Conservation (phyloP, 2,113 vertebrate genomes). For the Alouatta palliata region DNA sequence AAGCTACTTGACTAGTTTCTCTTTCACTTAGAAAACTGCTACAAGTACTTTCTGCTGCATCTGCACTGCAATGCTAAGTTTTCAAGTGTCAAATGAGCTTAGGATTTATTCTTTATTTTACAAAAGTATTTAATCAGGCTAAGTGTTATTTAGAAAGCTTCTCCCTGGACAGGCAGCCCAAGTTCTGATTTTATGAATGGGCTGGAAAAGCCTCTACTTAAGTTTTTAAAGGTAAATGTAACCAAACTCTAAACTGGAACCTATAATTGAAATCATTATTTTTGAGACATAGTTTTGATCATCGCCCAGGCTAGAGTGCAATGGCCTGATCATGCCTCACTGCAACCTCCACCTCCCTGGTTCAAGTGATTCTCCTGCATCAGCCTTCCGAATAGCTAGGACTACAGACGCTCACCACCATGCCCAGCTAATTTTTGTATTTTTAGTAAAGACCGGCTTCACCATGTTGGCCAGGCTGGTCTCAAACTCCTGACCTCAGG, state of each 20-base stretch:
- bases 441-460: too few species aligned
- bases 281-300: too few species aligned
- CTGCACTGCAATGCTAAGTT: not conserved
- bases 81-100: not conserved
- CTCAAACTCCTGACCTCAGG: too few species aligned
- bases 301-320: too few species aligned
- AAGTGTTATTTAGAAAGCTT: not conserved
- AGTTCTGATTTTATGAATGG: not conserved
- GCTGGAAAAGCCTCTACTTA: not conserved
- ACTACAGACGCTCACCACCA: too few species aligned
- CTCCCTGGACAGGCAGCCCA: not conserved
- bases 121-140: not conserved
- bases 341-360: too few species aligned
- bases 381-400: too few species aligned
- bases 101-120: not conserved
- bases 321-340: too few species aligned
- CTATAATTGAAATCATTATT: not conserved
- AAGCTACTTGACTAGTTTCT: not conserved
- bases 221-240: constrained; percentile 33
- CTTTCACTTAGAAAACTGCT: constrained; percentile 27
- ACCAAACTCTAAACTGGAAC: constrained; percentile 12
- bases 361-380: too few species aligned
- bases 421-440: too few species aligned
- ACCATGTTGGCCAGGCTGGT: too few species aligned
- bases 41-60: not conserved